phyloP scores from a whole-genome alignment of 2,888 invertebrate species.

The Nomada ferruginata region DNA sequence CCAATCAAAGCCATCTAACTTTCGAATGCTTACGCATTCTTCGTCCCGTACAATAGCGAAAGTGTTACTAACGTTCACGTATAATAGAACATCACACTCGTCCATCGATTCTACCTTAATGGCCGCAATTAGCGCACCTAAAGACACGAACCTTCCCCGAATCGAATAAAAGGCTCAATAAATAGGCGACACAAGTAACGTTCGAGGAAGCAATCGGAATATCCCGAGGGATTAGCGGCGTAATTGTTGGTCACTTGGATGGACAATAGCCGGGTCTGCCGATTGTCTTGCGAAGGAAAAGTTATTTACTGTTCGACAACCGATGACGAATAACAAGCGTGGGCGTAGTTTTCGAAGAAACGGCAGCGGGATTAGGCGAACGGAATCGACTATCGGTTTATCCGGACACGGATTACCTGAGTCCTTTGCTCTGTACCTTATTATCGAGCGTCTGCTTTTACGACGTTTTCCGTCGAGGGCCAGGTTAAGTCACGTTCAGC shows the following conservation, averaged over 20 bases:
- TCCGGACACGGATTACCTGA: slow-evolving; percentile 45
- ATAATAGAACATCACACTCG: too few relatives aligned
- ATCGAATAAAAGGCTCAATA: not conserved
- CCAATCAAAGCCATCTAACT: not conserved
- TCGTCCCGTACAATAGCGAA: too few relatives aligned
- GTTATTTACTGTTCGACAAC: slow-evolving; percentile 29
- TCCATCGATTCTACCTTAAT: too few relatives aligned
- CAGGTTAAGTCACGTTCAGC: slow-evolving; percentile 30
- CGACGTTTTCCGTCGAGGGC: slow-evolving; percentile 15
- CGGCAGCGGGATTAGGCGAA: slow-evolving; percentile 24
- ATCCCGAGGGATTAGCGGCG: slow-evolving; percentile 31
- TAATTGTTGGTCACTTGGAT: slow-evolving; percentile 27
- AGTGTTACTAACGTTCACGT: too few relatives aligned
- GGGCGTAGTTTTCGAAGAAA: slow-evolving; percentile 25
- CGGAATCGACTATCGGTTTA: slow-evolving; percentile 49
- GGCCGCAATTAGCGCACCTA: too few relatives aligned
- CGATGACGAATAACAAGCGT: slow-evolving; percentile 17
- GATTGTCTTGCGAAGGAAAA: slow-evolving; percentile 12
- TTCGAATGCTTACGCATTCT: too few relatives aligned
- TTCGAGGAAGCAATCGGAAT: slow-evolving; percentile 10
- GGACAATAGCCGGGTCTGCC: slow-evolving; percentile 1
- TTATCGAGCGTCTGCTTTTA: slow-evolving; percentile 41
- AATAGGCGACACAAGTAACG: not conserved
- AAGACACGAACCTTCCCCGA: not conserved
- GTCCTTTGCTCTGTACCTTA: slow-evolving; percentile 25